phyloP scores from a whole-genome alignment of 2,797 vertebrate species.

The Neoniphon sammara region DNA sequence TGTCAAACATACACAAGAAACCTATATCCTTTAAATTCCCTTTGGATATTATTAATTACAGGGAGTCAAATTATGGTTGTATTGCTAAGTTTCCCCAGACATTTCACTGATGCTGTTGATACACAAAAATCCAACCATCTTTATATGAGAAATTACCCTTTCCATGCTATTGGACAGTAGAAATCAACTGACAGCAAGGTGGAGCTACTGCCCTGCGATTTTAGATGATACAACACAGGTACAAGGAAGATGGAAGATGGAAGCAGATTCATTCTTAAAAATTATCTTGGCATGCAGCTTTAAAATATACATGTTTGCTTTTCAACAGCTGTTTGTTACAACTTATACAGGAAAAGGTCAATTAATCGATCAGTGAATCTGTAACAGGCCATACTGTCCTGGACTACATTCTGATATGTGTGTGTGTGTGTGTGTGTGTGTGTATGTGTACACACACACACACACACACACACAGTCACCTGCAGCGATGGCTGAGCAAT shows the following conservation, averaged over 20 bases:
- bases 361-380: constrained; percentile 13
- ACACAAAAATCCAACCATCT: constrained; percentile 22
- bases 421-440: not conserved
- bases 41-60: not conserved
- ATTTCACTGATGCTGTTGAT: constrained; percentile 21
- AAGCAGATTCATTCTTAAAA: constrained; percentile 26
- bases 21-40: not conserved
- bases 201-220: constrained; percentile 11
- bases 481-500: not conserved
- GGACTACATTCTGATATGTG: constrained; percentile 13
- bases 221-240: constrained; percentile 16
- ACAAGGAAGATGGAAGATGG: constrained; percentile 22
- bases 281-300: constrained; percentile 36
- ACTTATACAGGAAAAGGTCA: not conserved
- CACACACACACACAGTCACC: no score
- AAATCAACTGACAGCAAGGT: constrained; percentile 30
- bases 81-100: constrained; percentile 34
- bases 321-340: not conserved
- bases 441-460: no score
- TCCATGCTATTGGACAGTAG: constrained; percentile 20
- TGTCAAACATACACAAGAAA: constrained; percentile 18
- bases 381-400: not conserved
- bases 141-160: constrained; percentile 9
- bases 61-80: constrained; percentile 12
- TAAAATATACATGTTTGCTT: constrained; percentile 12